Evolutionary conservation across 2,888 invertebrate genomes (phyloP), one percentile per base, ranked within the genome.

Genomic region (Cactoblastis cactorum): DNA sequence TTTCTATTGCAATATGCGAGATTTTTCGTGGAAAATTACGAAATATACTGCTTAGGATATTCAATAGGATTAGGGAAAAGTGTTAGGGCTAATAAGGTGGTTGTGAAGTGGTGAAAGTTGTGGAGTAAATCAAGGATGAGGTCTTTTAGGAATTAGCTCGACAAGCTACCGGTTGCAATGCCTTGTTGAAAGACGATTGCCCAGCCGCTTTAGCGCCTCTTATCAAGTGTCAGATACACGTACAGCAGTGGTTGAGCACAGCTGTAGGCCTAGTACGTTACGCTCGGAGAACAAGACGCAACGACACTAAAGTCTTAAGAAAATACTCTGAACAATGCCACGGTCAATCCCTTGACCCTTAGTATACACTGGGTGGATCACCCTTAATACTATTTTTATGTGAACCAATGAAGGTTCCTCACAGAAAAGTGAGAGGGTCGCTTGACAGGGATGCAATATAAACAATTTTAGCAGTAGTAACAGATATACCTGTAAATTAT

Each of bases 121-220:
- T 14, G 24, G n/a, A 37, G 12, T 9, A 41, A 47, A 19, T 52
- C 32, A 4, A 53, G 53, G 53, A 37, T 49, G 52, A 54, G 52
- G 48, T 51, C n/a, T 37, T 52, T 52, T 52, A 53, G 61, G 59
- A 47, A 50, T 15, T 32, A 49, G 51, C 48, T 52, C 60, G 57
- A 55, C 63, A 74, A 81, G 87, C 69, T 86, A 88, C 88, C 55
- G 64, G 75, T 65, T 63, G 3, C 88, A 88, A 88, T 87, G 90
- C 83, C 71, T 90, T 87, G 86, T 89, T 85, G 88, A 87, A 88
- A 90, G 72, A 87, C 90, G 62, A 88, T 87, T 87, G 86, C 67
- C 78, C 74, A 86, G 90, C 90, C 59, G 55, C 85, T 83, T 63
- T 48, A 54, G 71, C 77, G 75, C 69, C 69, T 73, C 74, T 71